A percentile compares a stretch with the other conserved stretches of the same genome.
These are phyloP conservation scores for Microcebus murinus DNA, from an alignment of 2,113 vertebrate genomes.

Conservation along the genomic window DNA sequence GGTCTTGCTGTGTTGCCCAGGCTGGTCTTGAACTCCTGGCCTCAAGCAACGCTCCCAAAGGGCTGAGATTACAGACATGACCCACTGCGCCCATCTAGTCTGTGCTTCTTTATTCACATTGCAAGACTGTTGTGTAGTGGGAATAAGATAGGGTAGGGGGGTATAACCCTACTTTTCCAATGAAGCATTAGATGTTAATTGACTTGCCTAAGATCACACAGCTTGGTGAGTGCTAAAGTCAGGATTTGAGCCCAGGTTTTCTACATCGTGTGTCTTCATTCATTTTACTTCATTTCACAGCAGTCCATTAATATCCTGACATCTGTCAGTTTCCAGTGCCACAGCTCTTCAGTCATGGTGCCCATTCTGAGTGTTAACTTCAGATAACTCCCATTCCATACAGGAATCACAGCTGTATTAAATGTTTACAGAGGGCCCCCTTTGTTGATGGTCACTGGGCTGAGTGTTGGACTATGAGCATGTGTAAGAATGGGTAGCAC, in stretches of 20 bases:
- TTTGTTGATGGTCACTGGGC: neutral
- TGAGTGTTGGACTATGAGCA: neutral
- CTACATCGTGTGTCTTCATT: neutral
- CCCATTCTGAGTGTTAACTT: constrained; percentile 22
- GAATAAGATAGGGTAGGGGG: neutral
- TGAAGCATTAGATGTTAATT: neutral
- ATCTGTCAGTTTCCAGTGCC: neutral
- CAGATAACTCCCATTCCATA: neutral
- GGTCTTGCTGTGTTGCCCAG: too few species aligned
- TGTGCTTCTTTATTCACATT: neutral
- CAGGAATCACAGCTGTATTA: neutral
- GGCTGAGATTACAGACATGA: too few species aligned
- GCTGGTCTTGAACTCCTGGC: neutral
- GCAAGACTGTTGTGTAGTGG: neutral
- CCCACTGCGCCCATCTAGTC: neutral
- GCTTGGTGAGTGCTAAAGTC: neutral
- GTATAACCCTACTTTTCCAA: neutral
- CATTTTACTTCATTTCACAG: neutral
- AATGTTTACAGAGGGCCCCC: neutral
- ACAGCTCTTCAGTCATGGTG: neutral
- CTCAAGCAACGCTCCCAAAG: neutral
- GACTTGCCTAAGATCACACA: neutral
- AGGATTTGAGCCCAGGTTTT: neutral
- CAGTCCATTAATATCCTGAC: neutral
- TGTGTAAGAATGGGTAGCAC: neutral